These are phyloP conservation scores for Hemistola chrysoprasaria DNA, from an alignment of 2,888 invertebrate genomes.

Conservation along the genomic window DNA sequence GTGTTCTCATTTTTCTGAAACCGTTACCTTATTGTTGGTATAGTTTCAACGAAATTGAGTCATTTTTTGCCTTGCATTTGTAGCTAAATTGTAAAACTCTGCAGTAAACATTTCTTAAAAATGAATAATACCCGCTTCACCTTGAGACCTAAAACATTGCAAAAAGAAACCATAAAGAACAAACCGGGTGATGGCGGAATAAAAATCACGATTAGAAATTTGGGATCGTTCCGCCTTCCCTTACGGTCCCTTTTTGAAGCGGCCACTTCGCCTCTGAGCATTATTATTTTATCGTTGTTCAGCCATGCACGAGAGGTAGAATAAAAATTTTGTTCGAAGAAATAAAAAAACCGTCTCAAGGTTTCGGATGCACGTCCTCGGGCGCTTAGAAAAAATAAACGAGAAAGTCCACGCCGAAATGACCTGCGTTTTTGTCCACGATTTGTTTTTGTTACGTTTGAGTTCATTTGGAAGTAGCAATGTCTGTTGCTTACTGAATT, in stretches of 20 bases:
- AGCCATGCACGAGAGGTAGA: conserved; percentile 66
- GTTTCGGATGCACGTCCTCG: conserved; percentile 79
- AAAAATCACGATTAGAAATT: conserved; percentile 74
- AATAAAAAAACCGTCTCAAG: conserved; percentile 66
- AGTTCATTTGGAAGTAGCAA: conserved; percentile 81
- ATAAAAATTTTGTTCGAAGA: conserved; percentile 64
- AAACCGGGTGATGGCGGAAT: conserved; percentile 60
- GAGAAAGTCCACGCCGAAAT: conserved; percentile 76
- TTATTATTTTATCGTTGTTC: conserved; percentile 78
- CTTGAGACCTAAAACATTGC: conserved; percentile 62
- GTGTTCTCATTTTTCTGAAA: conserved; percentile 37
- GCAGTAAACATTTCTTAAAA: conserved; percentile 37
- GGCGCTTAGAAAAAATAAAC: conserved; percentile 77
- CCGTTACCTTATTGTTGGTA: conserved; percentile 44
- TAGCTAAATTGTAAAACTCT: conserved; percentile 35
- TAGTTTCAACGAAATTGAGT: conserved; percentile 38
- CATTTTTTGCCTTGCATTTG: conserved; percentile 37
- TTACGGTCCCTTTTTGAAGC: conserved; percentile 65
- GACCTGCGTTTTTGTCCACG: conserved; percentile 80
- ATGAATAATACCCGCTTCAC: conserved; percentile 55
- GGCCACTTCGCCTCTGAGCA: conserved; percentile 50
- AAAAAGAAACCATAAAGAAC: conserved; percentile 65
- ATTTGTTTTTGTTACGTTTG: conserved; percentile 81
- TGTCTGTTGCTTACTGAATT: conserved; percentile 79
- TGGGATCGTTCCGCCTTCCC: conserved; percentile 61